A percentile compares a stretch with the other conserved stretches of the same genome.
Conservation (phyloP, 2,797 vertebrate species). For the Amblyraja radiata region DNA sequence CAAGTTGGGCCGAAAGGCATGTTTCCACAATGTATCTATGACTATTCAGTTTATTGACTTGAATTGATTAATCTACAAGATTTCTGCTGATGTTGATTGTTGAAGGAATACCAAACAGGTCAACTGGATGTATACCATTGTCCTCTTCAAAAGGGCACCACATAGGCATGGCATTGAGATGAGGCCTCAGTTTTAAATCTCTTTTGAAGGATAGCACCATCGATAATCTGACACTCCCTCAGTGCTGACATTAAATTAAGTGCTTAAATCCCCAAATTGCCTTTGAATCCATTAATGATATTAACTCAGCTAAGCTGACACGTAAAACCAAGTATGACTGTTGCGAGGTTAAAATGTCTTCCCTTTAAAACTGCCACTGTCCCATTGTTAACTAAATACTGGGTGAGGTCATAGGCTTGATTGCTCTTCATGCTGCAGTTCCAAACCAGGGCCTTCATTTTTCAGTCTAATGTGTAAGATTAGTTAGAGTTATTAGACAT, state of each 20-base stretch:
- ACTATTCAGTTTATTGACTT: background rate
- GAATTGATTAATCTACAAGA: background rate
- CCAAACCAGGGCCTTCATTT: background rate
- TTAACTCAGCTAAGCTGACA: background rate
- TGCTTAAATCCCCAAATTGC: background rate
- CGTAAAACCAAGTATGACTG: background rate
- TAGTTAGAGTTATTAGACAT: conserved; percentile 3
- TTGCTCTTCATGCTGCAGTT: conserved; percentile 18
- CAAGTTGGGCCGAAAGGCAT: too few relatives aligned
- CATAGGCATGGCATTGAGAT: background rate
- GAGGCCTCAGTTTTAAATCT: background rate
- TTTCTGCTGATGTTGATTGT: background rate
- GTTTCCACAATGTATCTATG: too few relatives aligned
- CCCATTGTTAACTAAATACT: background rate
- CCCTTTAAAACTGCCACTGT: background rate
- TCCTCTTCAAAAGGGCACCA: background rate
- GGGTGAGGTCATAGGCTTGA: background rate
- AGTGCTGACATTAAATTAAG: background rate
- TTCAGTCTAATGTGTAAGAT: background rate
- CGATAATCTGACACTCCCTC: background rate
- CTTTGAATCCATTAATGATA: background rate
- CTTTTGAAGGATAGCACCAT: background rate
- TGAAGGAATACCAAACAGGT: background rate
- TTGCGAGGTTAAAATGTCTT: background rate
- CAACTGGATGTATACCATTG: background rate